phyloP scores from a whole-genome alignment of 2,797 vertebrate species.

The Fratercula arctica region DNA sequence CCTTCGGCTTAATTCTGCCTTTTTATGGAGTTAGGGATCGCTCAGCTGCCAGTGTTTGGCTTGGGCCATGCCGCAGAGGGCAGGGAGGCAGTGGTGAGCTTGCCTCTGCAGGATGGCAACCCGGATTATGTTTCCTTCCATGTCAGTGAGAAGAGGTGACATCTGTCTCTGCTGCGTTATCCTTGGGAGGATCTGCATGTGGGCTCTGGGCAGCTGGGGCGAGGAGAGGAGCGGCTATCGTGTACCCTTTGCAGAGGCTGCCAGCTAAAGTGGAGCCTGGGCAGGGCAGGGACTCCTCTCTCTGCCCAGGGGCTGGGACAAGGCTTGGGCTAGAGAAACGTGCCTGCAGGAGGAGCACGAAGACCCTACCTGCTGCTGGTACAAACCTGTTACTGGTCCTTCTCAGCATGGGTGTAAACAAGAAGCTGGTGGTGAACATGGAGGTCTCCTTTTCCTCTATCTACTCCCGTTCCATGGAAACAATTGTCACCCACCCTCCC shows the following conservation, averaged over 20 bases:
- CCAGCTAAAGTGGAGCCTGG: not conserved
- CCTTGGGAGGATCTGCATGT: not conserved
- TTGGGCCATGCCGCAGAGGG: not conserved
- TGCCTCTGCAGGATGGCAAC: not conserved
- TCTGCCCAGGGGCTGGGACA: not conserved
- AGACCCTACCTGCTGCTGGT: not conserved
- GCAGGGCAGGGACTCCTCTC: not conserved
- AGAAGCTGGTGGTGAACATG: not conserved
- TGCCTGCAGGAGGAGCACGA: not conserved
- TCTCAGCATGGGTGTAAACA: not conserved
- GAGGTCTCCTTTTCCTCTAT: not conserved
- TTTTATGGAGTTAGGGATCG: not conserved
- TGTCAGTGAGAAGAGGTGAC: not conserved
- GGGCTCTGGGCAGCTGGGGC: not conserved
- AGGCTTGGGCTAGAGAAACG: not conserved
- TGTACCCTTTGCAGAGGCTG: not conserved
- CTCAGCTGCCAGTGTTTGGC: not conserved
- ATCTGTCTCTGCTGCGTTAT: not conserved
- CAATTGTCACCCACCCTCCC: not conserved
- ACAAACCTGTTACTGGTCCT: not conserved
- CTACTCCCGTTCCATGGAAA: not conserved
- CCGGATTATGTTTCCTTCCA: not conserved
- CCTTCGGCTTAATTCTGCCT: not conserved
- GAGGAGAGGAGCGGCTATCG: not conserved
- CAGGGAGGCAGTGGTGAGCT: not conserved